These are phyloP conservation scores for Pseudopipra pipra DNA, from an alignment of 2,113 vertebrate species.

Conservation along the genomic window DNA sequence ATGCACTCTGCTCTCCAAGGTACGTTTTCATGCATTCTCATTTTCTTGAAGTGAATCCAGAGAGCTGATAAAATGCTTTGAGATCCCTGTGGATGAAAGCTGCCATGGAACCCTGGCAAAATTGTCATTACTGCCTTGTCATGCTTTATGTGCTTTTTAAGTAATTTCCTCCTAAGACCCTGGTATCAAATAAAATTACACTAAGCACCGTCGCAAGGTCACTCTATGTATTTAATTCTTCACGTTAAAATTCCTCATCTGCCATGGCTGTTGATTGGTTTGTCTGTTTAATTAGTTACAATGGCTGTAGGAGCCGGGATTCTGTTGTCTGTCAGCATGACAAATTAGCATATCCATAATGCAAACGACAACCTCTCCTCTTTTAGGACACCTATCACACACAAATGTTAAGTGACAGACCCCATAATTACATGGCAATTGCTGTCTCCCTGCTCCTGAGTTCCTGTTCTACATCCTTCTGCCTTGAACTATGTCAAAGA, in stretches of 20 bases:
- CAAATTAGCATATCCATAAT: conserved; percentile 24
- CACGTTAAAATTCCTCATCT: background rate
- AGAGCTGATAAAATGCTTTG: background rate
- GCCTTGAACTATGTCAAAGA: background rate
- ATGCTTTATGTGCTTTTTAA: background rate
- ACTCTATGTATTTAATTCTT: background rate
- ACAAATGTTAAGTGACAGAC: background rate
- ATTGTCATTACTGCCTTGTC: background rate
- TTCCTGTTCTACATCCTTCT: background rate
- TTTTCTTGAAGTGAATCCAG: background rate
- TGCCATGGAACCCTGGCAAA: background rate
- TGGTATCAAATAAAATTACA: background rate
- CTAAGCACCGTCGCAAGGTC: background rate
- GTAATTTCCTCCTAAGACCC: background rate
- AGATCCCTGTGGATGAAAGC: background rate
- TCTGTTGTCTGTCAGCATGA: conserved; percentile 1
- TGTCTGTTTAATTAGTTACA: conserved; percentile 29
- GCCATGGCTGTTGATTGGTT: conserved; percentile 7
- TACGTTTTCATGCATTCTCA: background rate
- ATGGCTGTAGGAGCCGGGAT: background rate
- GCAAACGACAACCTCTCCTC: background rate
- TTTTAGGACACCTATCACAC: background rate
- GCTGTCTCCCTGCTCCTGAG: background rate
- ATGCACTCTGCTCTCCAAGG: background rate
- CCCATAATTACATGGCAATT: background rate